Evolutionary conservation across 1,140 invertebrate genomes (phyloP), one percentile per base, ranked within the genome.

Genomic region (Popillia japonica): DNA sequence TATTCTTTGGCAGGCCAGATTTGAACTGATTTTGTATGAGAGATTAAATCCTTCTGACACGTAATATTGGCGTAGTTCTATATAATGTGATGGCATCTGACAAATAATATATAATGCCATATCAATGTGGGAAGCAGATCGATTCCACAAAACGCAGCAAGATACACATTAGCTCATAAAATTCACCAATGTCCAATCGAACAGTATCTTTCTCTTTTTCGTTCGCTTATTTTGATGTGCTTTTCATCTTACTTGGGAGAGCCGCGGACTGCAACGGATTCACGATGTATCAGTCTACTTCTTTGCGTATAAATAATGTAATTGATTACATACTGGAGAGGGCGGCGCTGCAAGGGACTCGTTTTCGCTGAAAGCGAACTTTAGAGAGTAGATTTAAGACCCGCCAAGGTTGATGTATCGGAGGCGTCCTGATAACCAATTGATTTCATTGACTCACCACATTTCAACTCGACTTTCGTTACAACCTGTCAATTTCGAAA

Each of bases 381-480:
- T 74, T 74, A 44, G 22, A 68, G 27, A 72, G 64, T 78, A 78
- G 72, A 78, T 78, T 78, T 78, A 78, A 74, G 72, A 72, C 72
- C 41, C 27, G 17, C 61, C 61, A 64, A 9, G 22, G 22, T 68
- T 82, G 81, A 82, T 82, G 80, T 82, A 82, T 80, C 81, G 79
- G 61, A 79, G 79, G 81, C 77, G 80, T 81, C 79, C 78, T 82
- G 81, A 82, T 82, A 82, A 82, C 81, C 81, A 82, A 82, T 82
- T 82, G 81, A 82, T 82, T 82, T 82, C 81, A 82, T 82, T 80
- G 81, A 82, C 80, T 82, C 81, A 79, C 81, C 81, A 80, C 81
- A 80, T 81, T 80, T 82, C 77, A 79, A 75, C 55, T 77, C 76
- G 79, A 80, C 79, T 80, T 80, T 78, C 79, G 76, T 80, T 80